Conservation (phyloP, 2,888 invertebrate species). For the Labia minor region DNA sequence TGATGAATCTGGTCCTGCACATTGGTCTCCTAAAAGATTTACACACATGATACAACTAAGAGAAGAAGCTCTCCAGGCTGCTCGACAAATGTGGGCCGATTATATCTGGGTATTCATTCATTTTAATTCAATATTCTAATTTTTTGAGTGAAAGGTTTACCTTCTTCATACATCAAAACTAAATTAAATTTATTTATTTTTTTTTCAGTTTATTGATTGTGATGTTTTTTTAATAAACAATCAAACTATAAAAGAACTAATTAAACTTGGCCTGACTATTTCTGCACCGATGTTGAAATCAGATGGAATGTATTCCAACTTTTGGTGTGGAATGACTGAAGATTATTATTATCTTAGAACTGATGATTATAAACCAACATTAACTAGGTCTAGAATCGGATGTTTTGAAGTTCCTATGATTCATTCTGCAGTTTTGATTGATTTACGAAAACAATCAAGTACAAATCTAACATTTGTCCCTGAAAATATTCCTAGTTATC, state of each 20-base stretch:
- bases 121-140: conserved; percentile 17
- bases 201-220: conserved; percentile 66
- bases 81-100: conserved; percentile 74
- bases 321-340: conserved; percentile 87
- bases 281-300: conserved; percentile 79
- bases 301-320: conserved; percentile 84
- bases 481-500: conserved; percentile 47
- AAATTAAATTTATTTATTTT: conserved; percentile 21
- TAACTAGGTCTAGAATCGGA: conserved; percentile 55
- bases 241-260: conserved; percentile 49
- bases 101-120: conserved; percentile 61
- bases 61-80: conserved; percentile 61
- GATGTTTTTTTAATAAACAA: conserved; percentile 69
- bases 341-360: conserved; percentile 75
- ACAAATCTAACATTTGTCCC: conserved; percentile 64
- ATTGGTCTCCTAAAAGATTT: conserved; percentile 70
- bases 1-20: conserved; percentile 52
- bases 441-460: conserved; percentile 49
- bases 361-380: conserved; percentile 71
- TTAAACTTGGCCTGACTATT: conserved; percentile 50
- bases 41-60: conserved; percentile 66
- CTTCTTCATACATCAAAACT: no score
- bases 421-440: conserved; percentile 74
- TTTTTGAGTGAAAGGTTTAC: not conserved
- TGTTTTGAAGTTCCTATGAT: conserved; percentile 84